Conservation (phyloP, 2,888 invertebrate genomes). For the Ypsolopha scabrella region DNA sequence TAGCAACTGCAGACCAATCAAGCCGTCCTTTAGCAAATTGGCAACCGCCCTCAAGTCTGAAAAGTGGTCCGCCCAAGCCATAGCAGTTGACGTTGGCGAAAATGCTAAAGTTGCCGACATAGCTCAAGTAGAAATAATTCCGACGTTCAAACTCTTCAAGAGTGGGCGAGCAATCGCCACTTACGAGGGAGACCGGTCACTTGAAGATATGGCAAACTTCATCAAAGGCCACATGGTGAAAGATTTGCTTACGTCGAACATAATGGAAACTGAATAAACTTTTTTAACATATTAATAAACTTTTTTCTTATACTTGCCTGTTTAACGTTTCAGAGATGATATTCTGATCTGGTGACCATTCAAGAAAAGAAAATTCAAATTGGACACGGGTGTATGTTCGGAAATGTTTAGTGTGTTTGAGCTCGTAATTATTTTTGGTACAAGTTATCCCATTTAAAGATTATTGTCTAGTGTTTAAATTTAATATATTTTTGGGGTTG, state of each 20-base stretch:
- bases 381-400: too few species aligned
- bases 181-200: conserved; percentile 69
- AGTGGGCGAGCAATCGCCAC: conserved; percentile 63
- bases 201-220: conserved; percentile 68
- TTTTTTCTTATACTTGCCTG: too few species aligned
- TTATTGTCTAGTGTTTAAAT: too few species aligned
- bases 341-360: too few species aligned
- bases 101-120: conserved; percentile 70
- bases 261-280: too few species aligned
- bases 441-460: too few species aligned
- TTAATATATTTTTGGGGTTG: too few species aligned
- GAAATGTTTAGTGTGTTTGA: too few species aligned
- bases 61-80: conserved; percentile 42
- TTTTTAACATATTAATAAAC: too few species aligned
- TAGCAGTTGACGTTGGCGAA: conserved; percentile 76
- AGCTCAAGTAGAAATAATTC: conserved; percentile 74
- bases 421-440: too few species aligned
- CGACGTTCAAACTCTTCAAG: conserved; percentile 75
- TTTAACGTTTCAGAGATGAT: too few species aligned
- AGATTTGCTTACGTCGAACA: conserved; percentile 15
- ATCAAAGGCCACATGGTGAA: conserved; percentile 36
- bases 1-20: conserved; percentile 76
- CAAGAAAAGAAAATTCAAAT: too few species aligned
- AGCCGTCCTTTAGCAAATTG: conserved; percentile 73
- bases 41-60: conserved; percentile 59